Percentiles rank a stretch among this genome's conserved stretches.
Conservation (phyloP, 2,113 vertebrate species). For the Hippolais icterina region DNA sequence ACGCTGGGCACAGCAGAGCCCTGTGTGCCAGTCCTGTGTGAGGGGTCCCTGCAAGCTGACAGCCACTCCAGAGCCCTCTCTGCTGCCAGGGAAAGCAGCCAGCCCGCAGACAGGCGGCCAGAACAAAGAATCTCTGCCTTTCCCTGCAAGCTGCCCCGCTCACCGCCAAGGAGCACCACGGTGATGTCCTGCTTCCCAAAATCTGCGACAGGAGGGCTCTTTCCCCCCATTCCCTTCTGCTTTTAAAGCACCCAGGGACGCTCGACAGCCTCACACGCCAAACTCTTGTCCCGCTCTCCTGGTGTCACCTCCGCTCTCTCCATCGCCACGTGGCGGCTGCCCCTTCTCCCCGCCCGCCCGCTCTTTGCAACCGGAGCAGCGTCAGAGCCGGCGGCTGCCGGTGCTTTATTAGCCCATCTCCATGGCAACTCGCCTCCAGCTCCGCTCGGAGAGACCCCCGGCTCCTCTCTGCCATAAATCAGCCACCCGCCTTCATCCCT, state of each 20-base stretch:
- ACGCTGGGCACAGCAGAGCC: not conserved
- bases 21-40: not conserved
- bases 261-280: not conserved
- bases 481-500: not conserved
- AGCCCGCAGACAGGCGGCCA: not conserved
- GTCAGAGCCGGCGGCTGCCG: slow-evolving; percentile 13
- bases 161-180: rapidly evolving
- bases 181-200: not conserved
- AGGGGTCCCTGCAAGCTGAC: not conserved
- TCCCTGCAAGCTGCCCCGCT: not conserved
- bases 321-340: not conserved
- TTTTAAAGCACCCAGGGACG: not conserved
- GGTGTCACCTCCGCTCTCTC: not conserved
- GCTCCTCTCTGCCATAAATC: slow-evolving; percentile 22
- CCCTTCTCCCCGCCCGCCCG: not conserved
- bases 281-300: rapidly evolving
- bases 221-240: not conserved
- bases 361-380: not conserved
- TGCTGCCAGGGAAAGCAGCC: not conserved
- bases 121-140: not conserved
- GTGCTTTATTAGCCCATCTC: slow-evolving; percentile 64
- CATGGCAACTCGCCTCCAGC: slow-evolving; percentile 61
- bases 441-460: slow-evolving; percentile 44
- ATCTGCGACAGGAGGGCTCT: not conserved
- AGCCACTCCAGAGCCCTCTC: not conserved